Base-by-base conservation (phyloP, 1,140 invertebrate genomes). In the Pantala flavescens region DNA sequence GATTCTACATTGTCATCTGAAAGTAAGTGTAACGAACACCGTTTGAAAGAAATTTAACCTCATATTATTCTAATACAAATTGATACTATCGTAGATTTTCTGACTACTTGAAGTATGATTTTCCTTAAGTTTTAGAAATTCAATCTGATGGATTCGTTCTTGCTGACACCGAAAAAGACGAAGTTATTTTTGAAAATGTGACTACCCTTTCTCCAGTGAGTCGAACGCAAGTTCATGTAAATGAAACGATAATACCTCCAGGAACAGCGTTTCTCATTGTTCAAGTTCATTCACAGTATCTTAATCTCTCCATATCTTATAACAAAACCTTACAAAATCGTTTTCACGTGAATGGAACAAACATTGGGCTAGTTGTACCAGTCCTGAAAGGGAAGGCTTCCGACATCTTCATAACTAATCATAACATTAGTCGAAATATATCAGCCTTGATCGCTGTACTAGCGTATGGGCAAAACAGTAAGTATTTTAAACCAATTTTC, bases 211-310 rank as follows among this genome's bases (percentile, higher is more conserved):
- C 28, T 2, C 28, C 28, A 9, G 9, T 36, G 28, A 36, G 28
- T 36, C 28, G 28, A 36, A 63, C 12, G 1, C 49, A 16, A 14
- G n/a, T 63, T 63, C 49, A 63, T 19, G 49, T 63, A 63, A 63
- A 16, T 21, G n/a, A 63, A 63, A 16, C n/a, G n/a, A 63, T 21
- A 1, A 80, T 86, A 73, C 84, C 85, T 63, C 76, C 77, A 7
- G 49, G 49, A 14, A 19, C 49, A 16, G 16, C 3, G 12, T 92
- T 89, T 81, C 82, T 90, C 42, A 82, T 91, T 72, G 81, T 90
- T 71, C 90, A 92, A 87, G 84, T 86, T 19, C 90, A 93, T 79
- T 84, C 85, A 70, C 86, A 88, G 76, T 75, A 85, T 19, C 79
- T 86, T 74, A 87, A 88, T 82, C 78, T 91, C 0, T 86, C 87